Base-by-base conservation (phyloP, 2,113 vertebrate species). In the Labrus mixtus region DNA sequence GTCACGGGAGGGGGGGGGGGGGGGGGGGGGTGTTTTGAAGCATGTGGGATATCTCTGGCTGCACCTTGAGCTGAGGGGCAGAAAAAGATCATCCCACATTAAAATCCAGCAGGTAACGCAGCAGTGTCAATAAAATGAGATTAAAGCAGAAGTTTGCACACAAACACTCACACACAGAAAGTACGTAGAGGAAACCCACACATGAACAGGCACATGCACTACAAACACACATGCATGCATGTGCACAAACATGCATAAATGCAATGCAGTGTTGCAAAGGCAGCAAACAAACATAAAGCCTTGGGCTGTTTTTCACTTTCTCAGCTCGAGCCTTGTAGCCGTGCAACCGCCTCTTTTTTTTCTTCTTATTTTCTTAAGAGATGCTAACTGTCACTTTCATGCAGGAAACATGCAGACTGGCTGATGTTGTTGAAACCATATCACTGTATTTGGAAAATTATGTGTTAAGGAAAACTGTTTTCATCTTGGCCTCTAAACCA, bases 1-100 rank as follows among this genome's bases (percentile, higher is more conserved):
- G 63, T 70, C 78, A 56, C 48, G 48, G 73, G 68, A 53, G 54
- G 17, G 61, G 46, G 54, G 17, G 61, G 53, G 48, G 73, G 72
- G 57, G 54, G 17, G 61, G 53, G 29, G 29, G 29, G 29, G 29
- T 33, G 29, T 66, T 78, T 67, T 73, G 62, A 76, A 69, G 65
- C 60, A 25, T 63, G 81, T 64, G 77, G 74, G 73, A 85, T 85
- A 90, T 90, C 86, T 84, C 64, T 45, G 56, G 37, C 76, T 84
- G 84, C 86, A 92, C 84, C 88, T 90, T 83, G 85, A 81, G 88
- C 83, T 87, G 73, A 83, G 78, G 81, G 83, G 74, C 72, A 82
- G 58, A 81, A 88, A 79, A 59, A 82, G 73, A 87, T 88, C 78
- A 86, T 72, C 81, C 85, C 89, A 89, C 88, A 73, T 78, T 78